Base-by-base conservation (phyloP, 1,140 invertebrate species). In the Babylonia areolata region DNA sequence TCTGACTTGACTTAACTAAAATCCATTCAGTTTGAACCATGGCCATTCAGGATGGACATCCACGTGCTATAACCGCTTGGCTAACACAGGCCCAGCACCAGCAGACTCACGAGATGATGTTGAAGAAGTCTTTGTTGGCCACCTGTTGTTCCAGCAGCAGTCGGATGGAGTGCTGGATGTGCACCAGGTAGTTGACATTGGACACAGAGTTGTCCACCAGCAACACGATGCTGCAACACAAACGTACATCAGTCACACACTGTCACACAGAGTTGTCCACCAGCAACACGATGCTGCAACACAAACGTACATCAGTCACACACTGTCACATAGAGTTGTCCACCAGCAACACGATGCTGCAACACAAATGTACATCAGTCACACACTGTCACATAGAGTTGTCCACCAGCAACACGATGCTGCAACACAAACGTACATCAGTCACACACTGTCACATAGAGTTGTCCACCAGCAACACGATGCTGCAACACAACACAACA, bases 101-200 rank as follows among this genome's bases (percentile, higher is more conserved):
- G n/a, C 17, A 51, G 46, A 51, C 93, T 92, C 89, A 95, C 92
- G 91, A 90, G 73, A 95, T 94, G 54, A 95, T 92, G 89, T 95
- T 95, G 85, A 95, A 94, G 89, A 91, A 94, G 35, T 94, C 91
- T 87, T 94, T 95, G 89, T 94, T 93, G 35, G 89, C 89, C 12
- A 95, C 86, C 86, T 95, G 94, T 84, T 95, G 93, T 85, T 95
- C 94, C 88, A 95, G 91, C 12, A 95, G 87, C 17, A 95, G 89
- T 82, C 94, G 88, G 20, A 95, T 40, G 12, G 94, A 94, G 78
- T 94, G 94, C 78, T 94, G 94, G 79, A 95, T 94, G 88, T 94
- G 94, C 20, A 94, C 91, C 81, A 95, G 88, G 86, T 94, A 94
- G 83, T 93, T 94, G 31, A 92, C 85, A 88, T 95, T 95, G 40